Conservation (phyloP, 2,888 invertebrate species). For the Oscheius sp. region DNA sequence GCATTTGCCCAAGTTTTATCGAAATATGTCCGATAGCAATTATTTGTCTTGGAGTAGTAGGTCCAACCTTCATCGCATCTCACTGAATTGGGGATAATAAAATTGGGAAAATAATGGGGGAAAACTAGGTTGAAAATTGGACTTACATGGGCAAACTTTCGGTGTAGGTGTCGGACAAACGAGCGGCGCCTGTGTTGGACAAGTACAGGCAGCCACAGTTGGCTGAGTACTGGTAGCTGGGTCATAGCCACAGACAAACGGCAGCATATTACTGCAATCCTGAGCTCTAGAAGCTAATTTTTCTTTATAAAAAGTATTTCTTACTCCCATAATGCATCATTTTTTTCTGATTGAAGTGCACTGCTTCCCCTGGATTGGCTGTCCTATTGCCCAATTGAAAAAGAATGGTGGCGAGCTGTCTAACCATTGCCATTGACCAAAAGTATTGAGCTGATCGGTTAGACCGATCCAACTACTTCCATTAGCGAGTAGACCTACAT, state of each 20-base stretch:
- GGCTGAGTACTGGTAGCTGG: neutral
- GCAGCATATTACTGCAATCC: neutral
- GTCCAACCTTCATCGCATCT: constrained; percentile 2
- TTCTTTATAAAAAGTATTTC: neutral
- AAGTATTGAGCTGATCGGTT: neutral
- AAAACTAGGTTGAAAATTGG: too few species aligned
- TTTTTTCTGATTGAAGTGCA: neutral
- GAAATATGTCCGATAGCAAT: neutral
- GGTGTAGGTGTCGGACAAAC: neutral
- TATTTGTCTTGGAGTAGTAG: neutral
- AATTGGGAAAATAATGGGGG: too few species aligned
- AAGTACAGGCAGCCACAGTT: neutral
- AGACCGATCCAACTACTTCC: neutral
- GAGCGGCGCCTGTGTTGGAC: neutral
- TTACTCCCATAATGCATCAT: constrained; percentile 1
- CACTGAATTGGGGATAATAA: neutral
- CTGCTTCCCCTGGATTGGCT: neutral
- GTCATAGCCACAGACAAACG: neutral
- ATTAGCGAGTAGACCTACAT: too few species aligned
- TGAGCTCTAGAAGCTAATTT: neutral
- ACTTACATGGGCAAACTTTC: neutral
- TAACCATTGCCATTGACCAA: neutral
- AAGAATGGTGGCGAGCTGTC: neutral
- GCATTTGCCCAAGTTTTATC: neutral
- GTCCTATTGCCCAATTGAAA: neutral